Base-by-base conservation (phyloP, 2,888 invertebrate species). In the Eristalis tenax region DNA sequence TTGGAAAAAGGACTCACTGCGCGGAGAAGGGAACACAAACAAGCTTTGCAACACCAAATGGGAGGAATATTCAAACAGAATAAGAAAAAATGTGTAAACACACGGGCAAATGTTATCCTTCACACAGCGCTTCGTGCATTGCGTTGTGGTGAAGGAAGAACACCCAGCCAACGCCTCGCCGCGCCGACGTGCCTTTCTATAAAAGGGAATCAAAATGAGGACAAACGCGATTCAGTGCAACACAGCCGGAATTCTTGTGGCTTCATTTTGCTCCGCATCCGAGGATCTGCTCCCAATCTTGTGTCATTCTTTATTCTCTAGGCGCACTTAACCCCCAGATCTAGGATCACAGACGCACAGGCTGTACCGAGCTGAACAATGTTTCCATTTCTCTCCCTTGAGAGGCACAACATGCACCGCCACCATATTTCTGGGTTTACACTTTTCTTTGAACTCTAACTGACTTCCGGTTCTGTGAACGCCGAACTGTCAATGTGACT, bases 41-140 rank as follows among this genome's bases (percentile, higher is more conserved):
- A 73, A 61, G 13, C 64, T 74, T 38, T 38, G 38, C 13, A 13
- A 61, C 68, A 77, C 32, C 70, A 56, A 56, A 70, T 18, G 65
- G 50, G 66, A 80, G 63, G 11, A 22, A 43, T 73, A 56, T 57
- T 32, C 65, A 64, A 83, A 50, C 70, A n/a, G 78, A 71, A 38
- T 65, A 56, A 59, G 76, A 65, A 71, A 38, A 43, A 61, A 38
- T 70, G 66, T 68, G 75, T 61, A 79, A 79, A 87, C 75, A 79
- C 50, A 76, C 38, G 32, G 56, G 69, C 59, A 75, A 83, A 74
- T 83, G 78, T 74, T 83, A 83, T 86, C 78, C 74, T 86, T 78
- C 74, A 74, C 68, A 59, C 81, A 74, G 74, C 64, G 77, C 69
- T 77, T n/a, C 43, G n/a, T 78, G 70, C 85, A 73, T 32, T 78